phyloP scores from a whole-genome alignment of 2,113 vertebrate genomes.

The Charadrius vociferus region DNA sequence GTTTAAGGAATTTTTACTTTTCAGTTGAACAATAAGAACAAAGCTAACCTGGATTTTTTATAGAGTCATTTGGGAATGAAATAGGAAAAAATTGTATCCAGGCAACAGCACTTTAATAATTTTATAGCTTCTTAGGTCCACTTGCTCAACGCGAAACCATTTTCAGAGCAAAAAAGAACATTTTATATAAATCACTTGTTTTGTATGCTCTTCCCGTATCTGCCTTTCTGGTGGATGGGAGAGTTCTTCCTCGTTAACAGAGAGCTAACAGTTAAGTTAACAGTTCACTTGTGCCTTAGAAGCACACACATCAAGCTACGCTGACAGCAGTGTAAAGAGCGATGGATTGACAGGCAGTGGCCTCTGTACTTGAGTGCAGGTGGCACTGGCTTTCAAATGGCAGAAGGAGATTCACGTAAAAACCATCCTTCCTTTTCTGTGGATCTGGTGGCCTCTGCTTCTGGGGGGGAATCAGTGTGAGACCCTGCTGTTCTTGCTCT shows the following conservation, averaged over 20 bases:
- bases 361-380: not conserved
- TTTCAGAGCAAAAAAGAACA: not conserved
- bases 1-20: not conserved
- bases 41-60: not conserved
- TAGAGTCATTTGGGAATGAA: not conserved
- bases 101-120: not conserved
- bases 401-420: not conserved
- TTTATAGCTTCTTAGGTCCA: not conserved
- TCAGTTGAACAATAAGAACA: not conserved
- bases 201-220: not conserved
- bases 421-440: not conserved
- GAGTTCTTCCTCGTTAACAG: not conserved
- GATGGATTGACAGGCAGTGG: not conserved
- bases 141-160: not conserved
- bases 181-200: not conserved
- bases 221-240: not conserved
- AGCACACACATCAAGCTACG: rapidly evolving
- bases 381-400: not conserved
- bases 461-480: rapidly evolving
- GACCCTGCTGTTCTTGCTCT: not conserved
- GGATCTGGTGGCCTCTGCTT: not conserved
- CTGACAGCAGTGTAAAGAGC: not conserved
- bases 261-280: not conserved
- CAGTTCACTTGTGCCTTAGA: not conserved
- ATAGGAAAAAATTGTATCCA: not conserved